Conservation (phyloP, 1,140 invertebrate species). For the Brachionus plicatilis region DNA sequence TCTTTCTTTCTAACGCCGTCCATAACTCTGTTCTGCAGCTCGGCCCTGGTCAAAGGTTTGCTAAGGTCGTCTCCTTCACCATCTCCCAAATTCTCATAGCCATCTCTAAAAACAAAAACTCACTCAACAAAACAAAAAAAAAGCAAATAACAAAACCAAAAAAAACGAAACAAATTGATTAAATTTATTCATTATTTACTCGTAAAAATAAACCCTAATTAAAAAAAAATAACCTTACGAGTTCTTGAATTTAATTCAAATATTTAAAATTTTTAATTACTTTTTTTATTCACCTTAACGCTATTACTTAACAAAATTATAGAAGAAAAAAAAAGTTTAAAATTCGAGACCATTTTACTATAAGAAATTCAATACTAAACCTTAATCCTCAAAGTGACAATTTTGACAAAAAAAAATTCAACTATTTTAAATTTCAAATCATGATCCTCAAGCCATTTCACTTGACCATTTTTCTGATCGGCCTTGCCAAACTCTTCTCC, state of each 20-base stretch:
- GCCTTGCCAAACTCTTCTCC: not conserved
- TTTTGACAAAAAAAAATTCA: not conserved
- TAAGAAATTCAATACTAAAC: not conserved
- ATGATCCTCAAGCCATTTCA: not conserved
- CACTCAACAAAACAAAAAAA: not conserved
- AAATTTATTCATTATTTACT: not conserved
- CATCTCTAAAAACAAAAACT: slow-evolving; percentile 47
- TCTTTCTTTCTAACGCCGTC: slow-evolving; percentile 54
- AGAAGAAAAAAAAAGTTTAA: not conserved
- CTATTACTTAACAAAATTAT: not conserved
- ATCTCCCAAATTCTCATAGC: slow-evolving; percentile 54
- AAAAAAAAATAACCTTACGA: not conserved
- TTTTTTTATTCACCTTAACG: not conserved
- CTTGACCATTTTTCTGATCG: not conserved
- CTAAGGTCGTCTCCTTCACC: slow-evolving; percentile 49
- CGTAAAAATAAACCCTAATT: not conserved
- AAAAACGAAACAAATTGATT: not conserved
- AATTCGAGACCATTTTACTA: not conserved
- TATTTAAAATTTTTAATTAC: not conserved
- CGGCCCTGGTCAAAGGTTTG: slow-evolving; percentile 50
- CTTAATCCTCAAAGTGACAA: not conserved
- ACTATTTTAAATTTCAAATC: not conserved
- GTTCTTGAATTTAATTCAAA: not conserved
- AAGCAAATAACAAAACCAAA: not conserved
- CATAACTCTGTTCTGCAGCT: slow-evolving; percentile 52